Base-by-base conservation (phyloP, 2,888 invertebrate genomes). In the Xanthia icteritia region DNA sequence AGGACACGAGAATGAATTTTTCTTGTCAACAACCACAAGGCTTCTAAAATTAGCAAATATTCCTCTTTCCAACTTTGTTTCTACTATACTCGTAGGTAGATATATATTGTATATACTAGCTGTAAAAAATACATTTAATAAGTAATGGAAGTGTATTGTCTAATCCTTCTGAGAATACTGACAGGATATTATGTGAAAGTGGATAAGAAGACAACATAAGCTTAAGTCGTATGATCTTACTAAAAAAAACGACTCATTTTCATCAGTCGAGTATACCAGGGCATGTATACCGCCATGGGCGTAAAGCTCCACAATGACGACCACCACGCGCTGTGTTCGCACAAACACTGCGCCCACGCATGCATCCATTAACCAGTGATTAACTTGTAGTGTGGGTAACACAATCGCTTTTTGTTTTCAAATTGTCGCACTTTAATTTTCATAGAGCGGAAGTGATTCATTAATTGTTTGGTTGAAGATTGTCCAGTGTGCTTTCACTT, bases 371-470 rank as follows among this genome's bases (percentile, higher is more conserved):
- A 94, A 89, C 89, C 82, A 90, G 90, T 91, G 95, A 96, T 96
- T 95, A 94, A 95, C 94, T 94, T 94, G 95, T 95, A 92, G 93
- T 91, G 95, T 95, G 93, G 94, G 95, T 83, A 90, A 89, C 91
- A 91, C 92, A 92, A 92, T 93, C 88, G 92, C 93, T 90, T 88
- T 93, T 94, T 94, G 94, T 94, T 89, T 91, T 81, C 84, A 85
- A 85, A 85, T 78, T 72, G 83, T 86, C 86, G 87, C 78, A 85
- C 76, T 88, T 90, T 89, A 88, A 90, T 90, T 92, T 91, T 91
- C 86, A 89, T 88, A 75, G 86, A 90, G 88, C 87, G 92, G 92
- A 92, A 90, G 88, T 93, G 85, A 89, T 84, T 90, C 87, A 90
- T 88, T 83, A 60, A 51, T 63, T 58, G 45, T 78, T 71, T 70